phyloP scores from a whole-genome alignment of 2,888 invertebrate species.

The Harmothoe impar region DNA sequence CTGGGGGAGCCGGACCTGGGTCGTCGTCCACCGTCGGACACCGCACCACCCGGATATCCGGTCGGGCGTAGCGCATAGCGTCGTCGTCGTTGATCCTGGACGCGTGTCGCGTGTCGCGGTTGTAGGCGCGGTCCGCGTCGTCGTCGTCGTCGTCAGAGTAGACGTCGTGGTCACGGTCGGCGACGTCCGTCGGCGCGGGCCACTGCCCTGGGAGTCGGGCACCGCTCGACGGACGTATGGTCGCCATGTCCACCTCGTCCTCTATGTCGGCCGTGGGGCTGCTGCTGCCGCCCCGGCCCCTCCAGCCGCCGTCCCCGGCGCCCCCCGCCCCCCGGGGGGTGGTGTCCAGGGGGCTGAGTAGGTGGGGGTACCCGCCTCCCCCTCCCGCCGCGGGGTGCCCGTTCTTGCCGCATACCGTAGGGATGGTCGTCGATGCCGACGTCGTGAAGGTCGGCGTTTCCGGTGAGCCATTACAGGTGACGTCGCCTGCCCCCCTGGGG shows the following conservation, averaged over 20 bases:
- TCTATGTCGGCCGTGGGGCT: not conserved
- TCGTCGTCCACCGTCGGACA: not conserved
- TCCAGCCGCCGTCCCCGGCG: not conserved
- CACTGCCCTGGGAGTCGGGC: not conserved
- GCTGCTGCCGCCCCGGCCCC: not conserved
- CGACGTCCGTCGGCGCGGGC: not conserved
- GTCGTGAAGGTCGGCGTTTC: constrained; percentile 37
- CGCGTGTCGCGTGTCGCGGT: not conserved
- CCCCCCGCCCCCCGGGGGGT: not conserved
- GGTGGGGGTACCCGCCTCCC: not conserved
- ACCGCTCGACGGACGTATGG: not conserved
- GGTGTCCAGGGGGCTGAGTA: not conserved
- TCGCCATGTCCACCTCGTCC: constrained; percentile 54
- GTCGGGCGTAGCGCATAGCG: not conserved
- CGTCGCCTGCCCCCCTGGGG: not conserved
- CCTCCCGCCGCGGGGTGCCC: not conserved
- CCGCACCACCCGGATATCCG: not conserved
- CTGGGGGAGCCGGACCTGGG: not conserved
- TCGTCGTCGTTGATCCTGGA: not conserved
- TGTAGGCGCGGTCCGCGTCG: not conserved
- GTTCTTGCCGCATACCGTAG: not conserved
- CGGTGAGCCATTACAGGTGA: not conserved
- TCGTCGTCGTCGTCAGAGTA: not conserved
- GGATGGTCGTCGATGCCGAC: not conserved
- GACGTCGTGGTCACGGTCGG: not conserved